Conservation (phyloP, 2,888 invertebrate species). For the Coremacera marginata region DNA sequence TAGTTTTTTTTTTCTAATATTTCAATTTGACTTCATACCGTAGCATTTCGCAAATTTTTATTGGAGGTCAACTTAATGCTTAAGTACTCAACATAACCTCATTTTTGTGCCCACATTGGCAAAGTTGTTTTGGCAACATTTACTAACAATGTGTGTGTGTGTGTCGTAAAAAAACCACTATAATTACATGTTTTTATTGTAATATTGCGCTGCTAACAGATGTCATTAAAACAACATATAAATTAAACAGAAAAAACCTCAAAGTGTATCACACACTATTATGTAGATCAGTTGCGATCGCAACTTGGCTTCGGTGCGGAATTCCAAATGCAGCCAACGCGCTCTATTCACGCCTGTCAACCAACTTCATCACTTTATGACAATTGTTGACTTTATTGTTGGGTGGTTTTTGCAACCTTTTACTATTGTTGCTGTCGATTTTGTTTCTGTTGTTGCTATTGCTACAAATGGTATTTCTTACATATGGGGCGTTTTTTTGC, state of each 20-base stretch:
- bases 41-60: too few relatives aligned
- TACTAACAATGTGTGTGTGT: background rate
- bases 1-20: too few relatives aligned
- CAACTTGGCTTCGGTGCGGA: background rate
- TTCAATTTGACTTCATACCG: too few relatives aligned
- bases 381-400: background rate
- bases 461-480: background rate
- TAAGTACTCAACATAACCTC: background rate
- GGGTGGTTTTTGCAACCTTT: background rate
- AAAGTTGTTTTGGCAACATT: background rate
- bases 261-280: too few relatives aligned
- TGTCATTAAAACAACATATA: background rate
- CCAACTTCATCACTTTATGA: conserved; percentile 18
- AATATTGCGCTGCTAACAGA: background rate
- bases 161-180: too few relatives aligned
- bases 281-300: background rate
- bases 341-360: background rate
- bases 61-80: background rate
- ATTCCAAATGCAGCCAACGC: background rate
- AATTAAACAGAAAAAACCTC: background rate
- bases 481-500: background rate
- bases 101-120: background rate
- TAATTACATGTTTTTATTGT: background rate
- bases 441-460: background rate
- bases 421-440: background rate